Evolutionary conservation across 1,140 invertebrate genomes (phyloP).

Genomic region (Hypsibius dujardini): DNA sequence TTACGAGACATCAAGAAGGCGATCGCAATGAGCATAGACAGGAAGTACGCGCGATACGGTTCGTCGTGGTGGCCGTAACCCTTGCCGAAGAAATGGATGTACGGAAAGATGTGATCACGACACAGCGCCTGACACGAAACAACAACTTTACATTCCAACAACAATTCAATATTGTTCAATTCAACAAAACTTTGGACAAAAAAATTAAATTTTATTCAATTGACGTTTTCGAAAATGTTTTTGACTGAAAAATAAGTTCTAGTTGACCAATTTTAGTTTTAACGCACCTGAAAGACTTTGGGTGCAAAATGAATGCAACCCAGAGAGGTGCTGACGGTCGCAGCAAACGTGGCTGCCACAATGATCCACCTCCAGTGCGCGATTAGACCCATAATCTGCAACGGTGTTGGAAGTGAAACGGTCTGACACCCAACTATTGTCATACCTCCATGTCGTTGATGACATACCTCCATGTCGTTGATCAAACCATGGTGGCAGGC

Average conservation of each 20-base stretch:
- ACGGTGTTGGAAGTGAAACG: too few species aligned
- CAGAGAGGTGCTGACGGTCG: constrained; percentile 37
- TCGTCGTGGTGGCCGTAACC: constrained; percentile 77
- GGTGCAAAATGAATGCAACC: constrained; percentile 38
- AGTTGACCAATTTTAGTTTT: neutral
- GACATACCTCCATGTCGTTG: constrained; percentile 11
- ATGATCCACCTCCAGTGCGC: constrained; percentile 35
- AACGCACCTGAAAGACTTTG: constrained; percentile 37
- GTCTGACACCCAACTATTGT: too few species aligned
- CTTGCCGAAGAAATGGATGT: constrained; percentile 75
- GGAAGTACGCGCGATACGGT: constrained; percentile 72
- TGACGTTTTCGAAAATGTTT: neutral
- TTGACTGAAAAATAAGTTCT: constrained; percentile 13
- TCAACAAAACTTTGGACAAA: too few species aligned
- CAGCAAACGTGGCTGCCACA: constrained; percentile 36
- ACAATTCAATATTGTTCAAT: too few species aligned
- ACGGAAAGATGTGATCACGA: constrained; percentile 81
- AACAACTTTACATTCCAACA: too few species aligned
- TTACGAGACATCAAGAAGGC: constrained; percentile 73
- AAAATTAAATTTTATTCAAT: too few species aligned
- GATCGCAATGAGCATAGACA: constrained; percentile 70
- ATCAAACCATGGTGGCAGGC: neutral
- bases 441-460: neutral
- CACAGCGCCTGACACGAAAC: constrained; percentile 84
- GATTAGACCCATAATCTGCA: constrained; percentile 30